These are phyloP conservation scores for Megaceryle alcyon DNA, from an alignment of 2,797 vertebrate genomes.

Conservation along the genomic window DNA sequence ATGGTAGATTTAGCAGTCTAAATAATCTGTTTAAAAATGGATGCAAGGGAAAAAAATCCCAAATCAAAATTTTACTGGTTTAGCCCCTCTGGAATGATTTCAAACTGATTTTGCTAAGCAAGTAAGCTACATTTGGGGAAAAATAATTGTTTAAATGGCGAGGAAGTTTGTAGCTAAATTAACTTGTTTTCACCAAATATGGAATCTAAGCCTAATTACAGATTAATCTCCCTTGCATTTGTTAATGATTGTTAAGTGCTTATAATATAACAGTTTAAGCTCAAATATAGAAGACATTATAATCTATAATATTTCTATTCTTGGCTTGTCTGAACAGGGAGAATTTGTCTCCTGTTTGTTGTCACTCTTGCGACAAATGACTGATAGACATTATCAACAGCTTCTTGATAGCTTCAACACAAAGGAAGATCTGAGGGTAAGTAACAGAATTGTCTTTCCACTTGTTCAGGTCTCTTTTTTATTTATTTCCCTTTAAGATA, in stretches of 20 bases:
- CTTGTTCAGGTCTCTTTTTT: not conserved
- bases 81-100: not conserved
- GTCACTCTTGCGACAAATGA: constrained; percentile 95
- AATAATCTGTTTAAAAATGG: not conserved
- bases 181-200: not conserved
- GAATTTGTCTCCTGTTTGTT: constrained; percentile 97
- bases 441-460: constrained; percentile 38
- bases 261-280: not conserved
- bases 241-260: not conserved
- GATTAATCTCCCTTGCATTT: not conserved
- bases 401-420: constrained; percentile 93
- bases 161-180: not conserved
- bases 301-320: not conserved
- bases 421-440: constrained; percentile 94
- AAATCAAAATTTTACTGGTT: not conserved
- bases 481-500: not conserved
- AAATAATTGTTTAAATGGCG: not conserved
- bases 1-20: not conserved
- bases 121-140: not conserved
- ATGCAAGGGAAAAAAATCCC: not conserved
- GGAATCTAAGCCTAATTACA: not conserved
- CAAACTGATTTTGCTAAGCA: not conserved
- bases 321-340: constrained; percentile 79
- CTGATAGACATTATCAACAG: constrained; percentile 95
- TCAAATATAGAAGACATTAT: not conserved